Base-by-base conservation (phyloP, 2,113 vertebrate genomes). In the Cyprinodon brontotheroides region DNA sequence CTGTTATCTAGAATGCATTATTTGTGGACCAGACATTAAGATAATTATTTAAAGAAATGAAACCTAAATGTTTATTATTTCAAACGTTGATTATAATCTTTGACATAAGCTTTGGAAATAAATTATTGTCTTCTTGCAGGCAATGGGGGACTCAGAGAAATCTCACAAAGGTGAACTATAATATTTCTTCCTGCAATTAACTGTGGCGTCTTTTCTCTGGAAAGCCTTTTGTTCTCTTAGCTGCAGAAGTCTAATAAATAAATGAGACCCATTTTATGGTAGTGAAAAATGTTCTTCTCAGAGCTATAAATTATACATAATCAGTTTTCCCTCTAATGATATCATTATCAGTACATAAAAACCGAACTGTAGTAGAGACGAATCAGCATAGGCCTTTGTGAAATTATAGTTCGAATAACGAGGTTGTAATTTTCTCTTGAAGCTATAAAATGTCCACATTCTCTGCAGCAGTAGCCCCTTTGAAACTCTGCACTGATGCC, bases 351-450 rank as follows among this genome's bases (percentile, higher is more conserved):
- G 20, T n/a, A 43, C 20, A 48, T 48, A 10, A 12, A 37, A 68
- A 50, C 8, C 17, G 11, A 4, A 29, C 78, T 77, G 77, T 80
- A 79, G 86, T 76, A 45, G 81, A 79, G 62, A 89, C 72, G 59
- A 71, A 82, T 82, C 63, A 64, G 66, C n/a, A 2, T 4, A 36
- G 10, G 13, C 63, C 38, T 61, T 20, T 38, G 13, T 62, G 57
- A 53, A 57, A 50, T 72, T 43, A 45, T 47, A 47, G 40, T 3
- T 53, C 65, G 41, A 50, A 71, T 73, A 15, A 43, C 41, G 41
- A 41, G 50, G 17, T 4, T 38, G 15, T 64, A 63, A 53, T 57
- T 61, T 48, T 41, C 10, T 6, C 12, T 3, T 4, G 20, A 38
- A 64, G 47, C 4, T 38, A 43, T 40, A 43, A 17, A 43, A 37